Base-by-base conservation (phyloP, 2,113 vertebrate species). In the Mesoclemmys tuberculata region DNA sequence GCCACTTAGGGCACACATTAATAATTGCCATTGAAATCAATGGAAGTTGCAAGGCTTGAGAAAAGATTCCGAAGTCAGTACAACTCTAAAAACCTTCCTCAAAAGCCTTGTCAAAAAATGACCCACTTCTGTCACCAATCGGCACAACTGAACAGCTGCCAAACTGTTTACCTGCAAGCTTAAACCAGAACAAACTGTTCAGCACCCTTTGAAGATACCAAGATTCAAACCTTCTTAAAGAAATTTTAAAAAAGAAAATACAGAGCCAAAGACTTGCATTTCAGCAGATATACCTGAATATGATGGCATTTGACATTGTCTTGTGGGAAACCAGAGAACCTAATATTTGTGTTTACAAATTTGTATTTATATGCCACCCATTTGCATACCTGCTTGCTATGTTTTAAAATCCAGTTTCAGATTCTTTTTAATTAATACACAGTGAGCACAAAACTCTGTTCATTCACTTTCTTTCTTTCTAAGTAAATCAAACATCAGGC, bases 301-400 rank as follows among this genome's bases (percentile, higher is more conserved):
- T 0, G 5, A 51, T 44, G 84, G 54, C 18, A 26, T 54, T 29
- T 0, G 0, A 12, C 26, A 14, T 24, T 10, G 21, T 27, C 46
- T 29, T 77, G 26, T 77, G 41, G 26, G 6, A 77, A 77, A 77
- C 44, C 10, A 41, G 24, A 41, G 18, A 82, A 82, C 26, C 24
- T 18, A 18, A 44, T 68, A 49, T 24, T 71, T 71, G 18, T 44
- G 38, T 19, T 46, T 58, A 31, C 18, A 82, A 54, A 29, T 16
- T 29, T 41, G 38, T 31, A 82, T 58, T 84, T n/a, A n/a, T 64
- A 46, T n/a, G 52, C 14, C 29, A 51, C 13, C 10, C 24, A 5
- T 85, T 75, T 85, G 35, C 48, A 85, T 61, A 51, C 22, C 64
- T 26, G 21, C 38, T 26, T 74, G 24, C 16, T 5, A 54, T 29